These are phyloP conservation scores for Deroplatys truncata DNA, from an alignment of 2,888 invertebrate species.

Conservation along the genomic window DNA sequence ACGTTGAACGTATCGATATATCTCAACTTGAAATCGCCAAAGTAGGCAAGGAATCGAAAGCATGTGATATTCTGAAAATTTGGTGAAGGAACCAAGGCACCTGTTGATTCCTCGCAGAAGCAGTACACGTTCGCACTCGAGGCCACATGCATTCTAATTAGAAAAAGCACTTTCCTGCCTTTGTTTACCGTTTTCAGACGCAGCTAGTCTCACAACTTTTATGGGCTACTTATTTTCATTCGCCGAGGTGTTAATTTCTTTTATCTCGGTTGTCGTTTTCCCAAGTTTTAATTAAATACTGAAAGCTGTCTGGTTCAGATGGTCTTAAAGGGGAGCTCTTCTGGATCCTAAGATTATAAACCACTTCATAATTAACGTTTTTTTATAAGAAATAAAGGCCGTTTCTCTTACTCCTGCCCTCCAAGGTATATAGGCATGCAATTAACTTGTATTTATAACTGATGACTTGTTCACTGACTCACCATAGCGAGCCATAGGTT, in stretches of 20 bases:
- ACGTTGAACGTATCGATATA: too few species aligned
- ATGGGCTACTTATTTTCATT: neutral
- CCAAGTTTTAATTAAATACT: neutral
- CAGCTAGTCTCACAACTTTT: neutral
- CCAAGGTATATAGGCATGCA: too few species aligned
- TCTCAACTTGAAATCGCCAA: too few species aligned
- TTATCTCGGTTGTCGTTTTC: neutral
- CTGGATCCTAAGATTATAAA: neutral
- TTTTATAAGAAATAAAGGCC: neutral
- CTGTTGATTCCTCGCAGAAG: neutral
- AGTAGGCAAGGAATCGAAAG: too few species aligned
- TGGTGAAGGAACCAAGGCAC: neutral
- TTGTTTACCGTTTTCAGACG: neutral
- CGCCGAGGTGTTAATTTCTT: neutral
- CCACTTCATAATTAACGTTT: neutral
- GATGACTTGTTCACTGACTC: too few species aligned
- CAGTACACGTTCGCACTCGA: too few species aligned
- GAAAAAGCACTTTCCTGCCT: neutral
- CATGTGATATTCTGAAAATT: too few species aligned
- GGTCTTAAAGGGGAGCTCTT: neutral
- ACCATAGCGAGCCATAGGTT: too few species aligned
- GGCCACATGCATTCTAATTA: neutral
- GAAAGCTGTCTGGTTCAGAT: neutral
- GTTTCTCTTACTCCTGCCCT: too few species aligned
- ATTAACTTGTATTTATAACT: too few species aligned